A percentile compares a stretch with the other conserved stretches of the same genome.
Conservation (phyloP, 1,140 invertebrate genomes). For the Idris sp. region DNA sequence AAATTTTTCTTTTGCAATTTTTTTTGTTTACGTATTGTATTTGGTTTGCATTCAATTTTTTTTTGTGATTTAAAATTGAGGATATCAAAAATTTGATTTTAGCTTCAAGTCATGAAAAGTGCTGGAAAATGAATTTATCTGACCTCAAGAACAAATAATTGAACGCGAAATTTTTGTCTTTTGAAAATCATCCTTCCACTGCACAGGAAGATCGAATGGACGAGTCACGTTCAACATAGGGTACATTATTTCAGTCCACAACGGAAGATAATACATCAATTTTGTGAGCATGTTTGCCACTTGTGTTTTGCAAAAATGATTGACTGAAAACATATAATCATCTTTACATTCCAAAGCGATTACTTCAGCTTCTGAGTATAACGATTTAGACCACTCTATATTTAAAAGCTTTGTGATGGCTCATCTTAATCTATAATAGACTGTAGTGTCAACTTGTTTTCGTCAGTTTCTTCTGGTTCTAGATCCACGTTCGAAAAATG, state of each 20-base stretch:
- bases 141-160: conserved; percentile 17
- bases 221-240: conserved; percentile 6
- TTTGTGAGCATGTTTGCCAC: no score
- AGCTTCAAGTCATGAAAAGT: not conserved
- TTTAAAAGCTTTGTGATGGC: no score
- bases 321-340: conserved; percentile 7
- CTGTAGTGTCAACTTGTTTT: no score
- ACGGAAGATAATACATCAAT: conserved; percentile 12
- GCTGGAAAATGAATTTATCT: conserved; percentile 20
- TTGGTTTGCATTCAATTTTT: no score
- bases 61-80: no score
- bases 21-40: no score
- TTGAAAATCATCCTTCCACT: conserved; percentile 17
- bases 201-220: conserved; percentile 8
- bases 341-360: not conserved
- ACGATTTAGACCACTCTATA: no score
- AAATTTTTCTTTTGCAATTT: no score
- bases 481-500: no score
- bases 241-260: conserved; percentile 31
- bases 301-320: conserved; percentile 23
- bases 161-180: conserved; percentile 31
- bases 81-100: not conserved
- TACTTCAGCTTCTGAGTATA: no score
- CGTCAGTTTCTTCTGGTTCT: no score
- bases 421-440: no score